Evolutionary conservation across 2,888 invertebrate species (phyloP).

Genomic region (Aporophyla lueneburgensis): DNA sequence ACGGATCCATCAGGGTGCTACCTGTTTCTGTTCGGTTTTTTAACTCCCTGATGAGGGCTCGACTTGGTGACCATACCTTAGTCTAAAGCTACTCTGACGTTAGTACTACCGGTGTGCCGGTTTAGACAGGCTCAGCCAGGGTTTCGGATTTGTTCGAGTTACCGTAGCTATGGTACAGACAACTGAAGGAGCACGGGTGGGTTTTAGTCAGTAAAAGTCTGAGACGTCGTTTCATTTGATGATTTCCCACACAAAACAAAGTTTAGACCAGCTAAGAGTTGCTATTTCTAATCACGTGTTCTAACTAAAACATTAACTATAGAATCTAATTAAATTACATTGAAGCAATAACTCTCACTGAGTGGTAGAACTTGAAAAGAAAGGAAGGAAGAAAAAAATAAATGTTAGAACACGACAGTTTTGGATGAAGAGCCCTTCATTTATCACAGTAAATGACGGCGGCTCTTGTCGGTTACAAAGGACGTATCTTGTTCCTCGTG

Average conservation of each 20-base stretch:
- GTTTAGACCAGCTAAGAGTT: not conserved
- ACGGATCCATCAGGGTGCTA: not conserved
- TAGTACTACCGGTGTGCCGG: not conserved
- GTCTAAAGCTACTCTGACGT: not conserved
- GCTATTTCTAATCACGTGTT: not conserved
- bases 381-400: not conserved
- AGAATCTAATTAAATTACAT: not conserved
- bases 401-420: not conserved
- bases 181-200: no score
- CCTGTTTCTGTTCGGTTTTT: not conserved
- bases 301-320: not conserved
- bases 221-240: no score
- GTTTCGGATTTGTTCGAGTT: no score
- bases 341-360: constrained; percentile 1
- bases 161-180: no score
- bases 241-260: no score
- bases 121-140: not conserved
- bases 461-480: constrained; percentile 19
- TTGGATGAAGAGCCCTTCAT: constrained; percentile 1
- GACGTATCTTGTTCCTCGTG: not conserved
- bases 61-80: not conserved
- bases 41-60: not conserved
- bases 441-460: constrained; percentile 5
- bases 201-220: no score
- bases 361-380: not conserved